phyloP scores from a whole-genome alignment of 2,113 vertebrate species.

The Gadus chalcogrammus region DNA sequence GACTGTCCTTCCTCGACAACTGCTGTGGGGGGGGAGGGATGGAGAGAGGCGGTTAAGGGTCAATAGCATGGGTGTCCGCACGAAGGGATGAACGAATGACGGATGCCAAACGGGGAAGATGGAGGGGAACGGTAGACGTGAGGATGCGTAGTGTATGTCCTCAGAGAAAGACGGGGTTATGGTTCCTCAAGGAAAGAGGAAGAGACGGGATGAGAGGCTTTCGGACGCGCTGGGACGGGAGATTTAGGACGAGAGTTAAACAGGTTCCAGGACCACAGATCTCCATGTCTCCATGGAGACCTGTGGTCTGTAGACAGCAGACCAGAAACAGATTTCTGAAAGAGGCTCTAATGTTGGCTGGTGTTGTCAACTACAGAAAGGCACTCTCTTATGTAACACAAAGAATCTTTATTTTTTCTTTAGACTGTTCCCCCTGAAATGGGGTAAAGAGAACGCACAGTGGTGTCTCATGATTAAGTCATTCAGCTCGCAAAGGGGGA shows the following conservation, averaged over 20 bases:
- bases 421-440: constrained; percentile 29
- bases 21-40: constrained; percentile 74
- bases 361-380: neutral
- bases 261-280: constrained; percentile 8
- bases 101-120: constrained; percentile 1
- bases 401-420: constrained; percentile 34
- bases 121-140: constrained; percentile 9
- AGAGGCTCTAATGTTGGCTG: constrained; percentile 7
- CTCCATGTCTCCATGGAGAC: neutral
- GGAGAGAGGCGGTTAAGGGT: neutral
- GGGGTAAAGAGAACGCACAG: constrained; percentile 1
- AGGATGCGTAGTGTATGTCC: constrained; percentile 15
- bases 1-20: constrained; percentile 98
- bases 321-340: constrained; percentile 8
- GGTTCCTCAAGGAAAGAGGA: too few species aligned
- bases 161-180: constrained; percentile 12
- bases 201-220: too few species aligned
- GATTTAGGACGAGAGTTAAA: constrained; percentile 13
- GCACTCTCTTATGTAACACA: constrained; percentile 19
- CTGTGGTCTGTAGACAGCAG: constrained; percentile 13
- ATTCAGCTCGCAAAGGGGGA: constrained; percentile 29
- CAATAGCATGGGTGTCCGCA: neutral
- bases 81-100: neutral
- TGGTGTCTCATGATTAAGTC: constrained; percentile 56
- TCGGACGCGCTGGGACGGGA: neutral